These are phyloP conservation scores for Caenorhabditis plicata DNA, from an alignment of 2,888 invertebrate genomes.

Conservation along the genomic window DNA sequence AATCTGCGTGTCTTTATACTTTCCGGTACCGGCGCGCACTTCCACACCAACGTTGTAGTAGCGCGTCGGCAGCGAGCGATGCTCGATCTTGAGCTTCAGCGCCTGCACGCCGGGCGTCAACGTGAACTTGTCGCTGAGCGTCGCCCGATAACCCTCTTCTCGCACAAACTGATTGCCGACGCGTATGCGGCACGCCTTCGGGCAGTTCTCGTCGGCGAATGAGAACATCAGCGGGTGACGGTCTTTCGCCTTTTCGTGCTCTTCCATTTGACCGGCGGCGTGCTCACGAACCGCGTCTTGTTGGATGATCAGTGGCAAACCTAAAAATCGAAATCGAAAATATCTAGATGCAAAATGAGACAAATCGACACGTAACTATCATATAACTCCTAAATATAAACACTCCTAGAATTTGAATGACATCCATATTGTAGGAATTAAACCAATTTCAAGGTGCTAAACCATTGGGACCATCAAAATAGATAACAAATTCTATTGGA, in stretches of 20 bases:
- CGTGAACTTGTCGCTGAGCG: constrained; percentile 47
- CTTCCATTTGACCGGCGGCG: constrained; percentile 72
- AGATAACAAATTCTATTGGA: no score
- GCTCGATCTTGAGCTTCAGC: constrained; percentile 49
- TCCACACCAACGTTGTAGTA: constrained; percentile 75
- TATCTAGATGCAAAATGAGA: neutral
- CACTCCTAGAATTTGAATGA: no score
- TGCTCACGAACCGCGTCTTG: constrained; percentile 76
- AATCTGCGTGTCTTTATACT: constrained; percentile 86
- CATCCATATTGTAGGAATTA: no score
- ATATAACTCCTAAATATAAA: neutral
- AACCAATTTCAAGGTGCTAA: no score
- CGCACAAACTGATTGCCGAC: constrained; percentile 37
- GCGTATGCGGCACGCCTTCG: constrained; percentile 65
- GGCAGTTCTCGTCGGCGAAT: constrained; percentile 85
- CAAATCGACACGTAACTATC: neutral
- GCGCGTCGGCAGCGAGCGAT: constrained; percentile 41
- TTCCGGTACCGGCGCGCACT: constrained; percentile 78
- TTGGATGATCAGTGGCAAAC: constrained; percentile 85
- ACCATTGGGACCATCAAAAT: no score
- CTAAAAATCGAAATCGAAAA: no score
- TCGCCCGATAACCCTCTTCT: constrained; percentile 44
- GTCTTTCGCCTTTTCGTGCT: constrained; percentile 90
- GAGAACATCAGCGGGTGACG: constrained; percentile 89
- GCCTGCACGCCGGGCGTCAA: constrained; percentile 58